These are phyloP conservation scores for Holothuria scabra DNA, from an alignment of 53 echinoderm and acorn worm genomes.

Conservation along the genomic window DNA sequence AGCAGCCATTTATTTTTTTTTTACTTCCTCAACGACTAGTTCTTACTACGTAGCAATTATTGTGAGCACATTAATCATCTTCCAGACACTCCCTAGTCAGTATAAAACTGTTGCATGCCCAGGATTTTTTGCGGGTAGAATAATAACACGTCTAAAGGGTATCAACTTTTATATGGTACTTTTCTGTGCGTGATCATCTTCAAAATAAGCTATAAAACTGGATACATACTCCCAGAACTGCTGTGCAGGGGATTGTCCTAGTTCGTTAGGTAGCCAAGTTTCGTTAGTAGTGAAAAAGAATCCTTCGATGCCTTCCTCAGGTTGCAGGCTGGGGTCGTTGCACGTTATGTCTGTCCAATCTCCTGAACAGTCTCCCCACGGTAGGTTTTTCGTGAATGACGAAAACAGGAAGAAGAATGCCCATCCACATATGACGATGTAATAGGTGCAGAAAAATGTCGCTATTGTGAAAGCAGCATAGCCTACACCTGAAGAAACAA, in stretches of 20 bases:
- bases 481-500: conserved; percentile 70
- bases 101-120: too few species aligned
- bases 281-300: conserved; percentile 68
- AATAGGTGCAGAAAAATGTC: conserved; percentile 85
- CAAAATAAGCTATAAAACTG: not conserved
- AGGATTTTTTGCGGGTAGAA: too few species aligned
- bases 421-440: conserved; percentile 93
- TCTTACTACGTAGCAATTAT: too few species aligned
- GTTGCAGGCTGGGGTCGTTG: conserved; percentile 71
- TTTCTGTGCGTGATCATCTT: not conserved
- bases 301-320: conserved; percentile 21
- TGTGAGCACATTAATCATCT: too few species aligned
- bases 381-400: conserved; percentile 74
- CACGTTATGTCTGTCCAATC: conserved; percentile 78
- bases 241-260: conserved; percentile 83
- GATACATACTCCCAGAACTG: conserved; percentile 91
- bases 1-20: too few species aligned
- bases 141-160: too few species aligned
- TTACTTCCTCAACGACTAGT: too few species aligned
- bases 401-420: conserved; percentile 90
- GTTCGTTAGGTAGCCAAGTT: conserved; percentile 44
- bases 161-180: too few species aligned
- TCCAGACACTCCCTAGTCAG: too few species aligned
- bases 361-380: conserved; percentile 79
- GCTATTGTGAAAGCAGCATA: conserved; percentile 82